phyloP scores from a whole-genome alignment of 2,888 invertebrate genomes.

The Hipparchia semele region DNA sequence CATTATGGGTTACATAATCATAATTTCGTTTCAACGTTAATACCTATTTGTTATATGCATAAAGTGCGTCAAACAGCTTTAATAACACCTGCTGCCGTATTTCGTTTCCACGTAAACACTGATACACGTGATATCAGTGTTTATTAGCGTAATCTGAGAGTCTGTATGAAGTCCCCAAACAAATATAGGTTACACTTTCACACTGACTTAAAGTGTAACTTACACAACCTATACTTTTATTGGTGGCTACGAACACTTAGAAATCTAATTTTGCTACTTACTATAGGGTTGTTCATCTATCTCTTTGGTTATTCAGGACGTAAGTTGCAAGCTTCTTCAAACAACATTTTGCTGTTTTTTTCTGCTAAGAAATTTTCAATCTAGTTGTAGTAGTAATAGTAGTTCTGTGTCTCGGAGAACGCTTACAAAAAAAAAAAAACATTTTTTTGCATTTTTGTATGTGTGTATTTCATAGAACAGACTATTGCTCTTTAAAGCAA shows the following conservation, averaged over 20 bases:
- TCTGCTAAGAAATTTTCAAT: no score
- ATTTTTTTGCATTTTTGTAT: no score
- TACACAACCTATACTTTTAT: background rate
- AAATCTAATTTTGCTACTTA: background rate
- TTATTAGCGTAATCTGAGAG: slow-evolving; percentile 23
- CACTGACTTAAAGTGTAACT: background rate
- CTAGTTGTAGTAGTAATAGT: no score
- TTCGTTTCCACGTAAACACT: slow-evolving; percentile 3
- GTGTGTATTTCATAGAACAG: no score
- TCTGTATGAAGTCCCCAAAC: slow-evolving; percentile 7
- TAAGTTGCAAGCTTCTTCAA: no score
- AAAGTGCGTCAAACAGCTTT: background rate
- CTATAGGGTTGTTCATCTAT: background rate
- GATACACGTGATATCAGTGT: background rate
- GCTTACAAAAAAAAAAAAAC: no score
- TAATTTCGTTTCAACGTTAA: background rate
- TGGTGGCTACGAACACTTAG: background rate
- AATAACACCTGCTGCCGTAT: slow-evolving; percentile 3
- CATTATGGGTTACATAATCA: background rate
- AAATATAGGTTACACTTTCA: background rate
- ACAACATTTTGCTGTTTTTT: no score
- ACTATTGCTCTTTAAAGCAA: no score
- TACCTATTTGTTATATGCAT: background rate
- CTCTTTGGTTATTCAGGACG: background rate
- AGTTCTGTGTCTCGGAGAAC: no score